Evolutionary conservation across 2,797 vertebrate species (phyloP).

Genomic region (Etheostoma perlongum): DNA sequence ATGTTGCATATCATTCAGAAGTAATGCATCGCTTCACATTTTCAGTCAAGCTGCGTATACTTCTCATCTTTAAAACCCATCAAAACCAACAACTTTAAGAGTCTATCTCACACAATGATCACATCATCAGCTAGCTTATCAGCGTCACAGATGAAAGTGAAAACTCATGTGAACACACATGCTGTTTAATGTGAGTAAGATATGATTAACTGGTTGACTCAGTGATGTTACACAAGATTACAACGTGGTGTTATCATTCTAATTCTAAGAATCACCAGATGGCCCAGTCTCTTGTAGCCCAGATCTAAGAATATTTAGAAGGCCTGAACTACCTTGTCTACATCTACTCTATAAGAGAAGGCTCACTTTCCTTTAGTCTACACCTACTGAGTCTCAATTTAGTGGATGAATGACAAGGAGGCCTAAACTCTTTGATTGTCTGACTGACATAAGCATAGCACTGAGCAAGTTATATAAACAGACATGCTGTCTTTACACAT

Average conservation of each 20-base stretch:
- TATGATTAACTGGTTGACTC: not conserved
- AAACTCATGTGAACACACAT: not conserved
- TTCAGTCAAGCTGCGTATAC: not conserved
- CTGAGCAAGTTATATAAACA: too few species aligned
- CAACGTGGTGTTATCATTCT: not conserved
- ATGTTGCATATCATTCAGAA: too few species aligned
- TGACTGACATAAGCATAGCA: too few species aligned
- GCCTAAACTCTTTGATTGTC: too few species aligned
- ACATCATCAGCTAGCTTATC: not conserved
- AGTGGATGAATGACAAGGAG: too few species aligned
- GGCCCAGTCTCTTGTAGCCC: too few species aligned
- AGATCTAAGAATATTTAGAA: too few species aligned
- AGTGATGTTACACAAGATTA: not conserved
- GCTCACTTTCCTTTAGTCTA: too few species aligned
- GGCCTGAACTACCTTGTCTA: too few species aligned
- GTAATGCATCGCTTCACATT: not conserved
- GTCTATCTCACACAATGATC: not conserved
- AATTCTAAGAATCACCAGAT: not conserved
- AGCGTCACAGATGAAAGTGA: not conserved
- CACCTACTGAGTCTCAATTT: too few species aligned
- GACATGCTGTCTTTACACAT: too few species aligned
- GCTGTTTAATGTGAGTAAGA: slow-evolving; percentile 3
- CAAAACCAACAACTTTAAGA: not conserved
- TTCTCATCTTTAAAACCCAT: not conserved
- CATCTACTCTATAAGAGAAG: too few species aligned